Evolutionary conservation across 2,888 invertebrate species (phyloP).

Genomic region (Lottia scabra): DNA sequence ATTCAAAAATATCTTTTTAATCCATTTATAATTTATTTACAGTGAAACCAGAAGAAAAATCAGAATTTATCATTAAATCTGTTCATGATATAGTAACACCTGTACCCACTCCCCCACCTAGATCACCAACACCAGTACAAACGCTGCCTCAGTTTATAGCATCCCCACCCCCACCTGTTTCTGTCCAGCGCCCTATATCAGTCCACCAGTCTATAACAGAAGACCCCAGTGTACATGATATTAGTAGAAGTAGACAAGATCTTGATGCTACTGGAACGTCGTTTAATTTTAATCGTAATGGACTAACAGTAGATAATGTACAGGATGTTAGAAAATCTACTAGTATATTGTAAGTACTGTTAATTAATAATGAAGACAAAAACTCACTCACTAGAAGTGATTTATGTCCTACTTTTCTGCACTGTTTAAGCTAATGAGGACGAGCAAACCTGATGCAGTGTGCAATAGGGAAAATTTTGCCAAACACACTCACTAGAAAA

Average conservation of each 20-base stretch:
- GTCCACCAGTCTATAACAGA: neutral
- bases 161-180: slow-evolving; percentile 26
- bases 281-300: neutral
- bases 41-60: slow-evolving; percentile 31
- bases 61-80: slow-evolving; percentile 29
- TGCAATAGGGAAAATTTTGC: too few species aligned
- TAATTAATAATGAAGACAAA: too few species aligned
- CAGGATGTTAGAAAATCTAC: too few species aligned
- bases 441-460: too few species aligned
- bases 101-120: slow-evolving; percentile 43
- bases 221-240: neutral
- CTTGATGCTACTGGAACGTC: neutral
- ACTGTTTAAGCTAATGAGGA: too few species aligned
- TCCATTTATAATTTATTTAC: neutral
- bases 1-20: too few species aligned
- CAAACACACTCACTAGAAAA: too few species aligned
- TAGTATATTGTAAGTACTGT: too few species aligned
- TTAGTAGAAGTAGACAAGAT: neutral
- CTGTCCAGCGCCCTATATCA: neutral
- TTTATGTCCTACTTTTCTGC: too few species aligned
- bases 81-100: slow-evolving; percentile 47
- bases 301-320: neutral
- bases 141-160: slow-evolving; percentile 32
- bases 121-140: slow-evolving; percentile 33
- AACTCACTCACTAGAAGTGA: too few species aligned